These are phyloP conservation scores for Lophius piscatorius DNA, from an alignment of 2,113 vertebrate species.

Conservation along the genomic window DNA sequence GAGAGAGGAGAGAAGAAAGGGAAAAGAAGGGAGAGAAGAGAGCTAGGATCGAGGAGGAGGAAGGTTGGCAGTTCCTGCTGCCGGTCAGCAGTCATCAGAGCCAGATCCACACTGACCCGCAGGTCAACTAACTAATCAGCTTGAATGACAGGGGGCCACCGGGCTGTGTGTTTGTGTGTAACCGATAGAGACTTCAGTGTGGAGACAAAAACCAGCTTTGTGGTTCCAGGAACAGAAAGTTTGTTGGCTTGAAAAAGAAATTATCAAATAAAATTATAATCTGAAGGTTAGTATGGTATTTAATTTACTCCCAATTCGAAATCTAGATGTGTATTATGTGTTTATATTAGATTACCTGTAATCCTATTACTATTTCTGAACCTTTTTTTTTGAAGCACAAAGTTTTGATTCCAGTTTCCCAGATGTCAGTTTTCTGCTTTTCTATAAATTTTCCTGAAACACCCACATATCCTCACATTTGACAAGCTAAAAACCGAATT, in stretches of 20 bases:
- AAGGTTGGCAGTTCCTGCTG: conserved; percentile 66
- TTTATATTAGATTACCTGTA: too few species aligned
- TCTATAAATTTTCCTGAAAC: too few species aligned
- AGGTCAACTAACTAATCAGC: conserved; percentile 74
- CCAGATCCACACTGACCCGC: conserved; percentile 63
- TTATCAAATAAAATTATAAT: too few species aligned
- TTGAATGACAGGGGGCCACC: conserved; percentile 63
- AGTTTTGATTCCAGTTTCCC: not conserved
- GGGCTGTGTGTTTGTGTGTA: conserved; percentile 9
- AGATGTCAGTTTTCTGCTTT: not conserved
- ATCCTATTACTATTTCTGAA: too few species aligned
- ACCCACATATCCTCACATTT: too few species aligned
- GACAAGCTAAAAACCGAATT: too few species aligned
- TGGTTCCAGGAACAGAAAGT: conserved; percentile 15
- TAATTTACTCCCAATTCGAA: too few species aligned
- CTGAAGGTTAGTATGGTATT: too few species aligned
- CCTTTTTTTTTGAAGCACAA: not conserved
- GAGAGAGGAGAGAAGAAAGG: conserved; percentile 13
- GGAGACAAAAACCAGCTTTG: conserved; percentile 22
- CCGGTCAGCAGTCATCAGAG: conserved; percentile 69
- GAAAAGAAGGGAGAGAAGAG: conserved; percentile 5
- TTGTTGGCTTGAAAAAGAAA: not conserved
- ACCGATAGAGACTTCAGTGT: conserved; percentile 2
- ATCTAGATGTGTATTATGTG: too few species aligned
- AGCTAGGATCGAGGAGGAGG: conserved; percentile 29